phyloP scores from a whole-genome alignment of 2,888 invertebrate species.

The Microchrysa polita region DNA sequence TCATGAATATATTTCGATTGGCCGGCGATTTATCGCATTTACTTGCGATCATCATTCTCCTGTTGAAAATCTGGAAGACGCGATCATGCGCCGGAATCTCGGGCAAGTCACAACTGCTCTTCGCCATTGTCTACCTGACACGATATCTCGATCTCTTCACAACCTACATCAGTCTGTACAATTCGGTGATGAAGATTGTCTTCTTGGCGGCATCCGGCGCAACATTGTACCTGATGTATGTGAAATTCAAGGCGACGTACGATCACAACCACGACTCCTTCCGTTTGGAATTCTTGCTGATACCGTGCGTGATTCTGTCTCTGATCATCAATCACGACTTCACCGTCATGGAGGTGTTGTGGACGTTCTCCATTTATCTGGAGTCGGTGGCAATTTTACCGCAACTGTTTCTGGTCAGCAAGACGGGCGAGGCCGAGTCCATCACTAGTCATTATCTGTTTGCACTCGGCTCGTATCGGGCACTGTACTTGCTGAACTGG shows the following conservation, averaged over 20 bases:
- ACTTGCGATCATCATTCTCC: constrained; percentile 92
- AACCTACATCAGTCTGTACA: constrained; percentile 94
- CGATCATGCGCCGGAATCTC: constrained; percentile 99
- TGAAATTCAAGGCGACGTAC: constrained; percentile 97
- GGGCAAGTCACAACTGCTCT: constrained; percentile 95
- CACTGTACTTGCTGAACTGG: constrained; percentile 94
- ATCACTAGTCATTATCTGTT: constrained; percentile 97
- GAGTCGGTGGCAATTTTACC: constrained; percentile 99
- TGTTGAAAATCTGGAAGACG: constrained; percentile 98
- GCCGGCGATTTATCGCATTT: constrained; percentile 97
- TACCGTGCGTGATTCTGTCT: constrained; percentile 86
- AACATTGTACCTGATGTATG: constrained; percentile 95
- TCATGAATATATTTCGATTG: constrained; percentile 98
- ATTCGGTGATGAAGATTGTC: constrained; percentile 94
- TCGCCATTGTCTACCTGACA: constrained; percentile 91
- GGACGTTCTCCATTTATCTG: constrained; percentile 99
- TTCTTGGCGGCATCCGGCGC: constrained; percentile 88
- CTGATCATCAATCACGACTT: constrained; percentile 96
- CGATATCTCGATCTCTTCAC: constrained; percentile 96
- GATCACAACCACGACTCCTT: constrained; percentile 99
- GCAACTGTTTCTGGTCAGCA: constrained; percentile 97
- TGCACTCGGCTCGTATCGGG: constrained; percentile 90
- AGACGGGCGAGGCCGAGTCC: constrained; percentile 99
- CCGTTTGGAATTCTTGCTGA: constrained; percentile 92
- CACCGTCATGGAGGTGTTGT: constrained; percentile 91